Evolutionary conservation across 2,113 vertebrate species (phyloP), one percentile per base, ranked within the genome.

Genomic region (Nansenia antarctica): DNA sequence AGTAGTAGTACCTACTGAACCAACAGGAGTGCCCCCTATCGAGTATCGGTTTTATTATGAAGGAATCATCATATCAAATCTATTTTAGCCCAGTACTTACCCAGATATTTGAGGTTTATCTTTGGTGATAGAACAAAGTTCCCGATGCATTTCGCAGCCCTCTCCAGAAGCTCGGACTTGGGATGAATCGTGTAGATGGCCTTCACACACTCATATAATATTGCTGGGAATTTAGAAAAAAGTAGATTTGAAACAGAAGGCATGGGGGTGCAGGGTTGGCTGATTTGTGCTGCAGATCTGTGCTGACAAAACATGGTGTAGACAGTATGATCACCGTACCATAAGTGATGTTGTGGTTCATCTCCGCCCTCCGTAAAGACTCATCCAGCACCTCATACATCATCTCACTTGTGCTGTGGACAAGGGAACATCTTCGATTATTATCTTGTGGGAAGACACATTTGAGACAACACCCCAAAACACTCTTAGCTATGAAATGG

Each of bases 321-420:
- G 9, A n/a, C 5, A 15, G 12, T 49, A n/a, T n/a, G n/a, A 18
- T 45, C 11, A 42, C 39, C 88, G 61, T 80, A 97, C 98, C 98
- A 32, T 98, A 98, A 26, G 98, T 99, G 86, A 99, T 94, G 86
- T 98, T 99, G 89, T 98, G 97, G 89, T 96, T 98, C 89, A 98
- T 94, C 86, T 99, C 98, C n/a, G 98, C 98, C 93, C 96, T 93
- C 87, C 92, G 92, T 87, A 99, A 92, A 72, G 96, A 98, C 85
- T 99, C 98, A 58, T 98, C 95, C 27, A 99, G 91, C 81, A 99
- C 94, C 66, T 98, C 97, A 86, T 98, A 98, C 91, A 98, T 97
- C 88, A 96, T 84, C 82, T 95, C 95, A 77, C 96, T 98, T 68
- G 93, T 90, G 82, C 96, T 99, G 90, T 84, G 77, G 87, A 79